phyloP scores from a whole-genome alignment of 2,797 vertebrate species.

The Rhinella marina region DNA sequence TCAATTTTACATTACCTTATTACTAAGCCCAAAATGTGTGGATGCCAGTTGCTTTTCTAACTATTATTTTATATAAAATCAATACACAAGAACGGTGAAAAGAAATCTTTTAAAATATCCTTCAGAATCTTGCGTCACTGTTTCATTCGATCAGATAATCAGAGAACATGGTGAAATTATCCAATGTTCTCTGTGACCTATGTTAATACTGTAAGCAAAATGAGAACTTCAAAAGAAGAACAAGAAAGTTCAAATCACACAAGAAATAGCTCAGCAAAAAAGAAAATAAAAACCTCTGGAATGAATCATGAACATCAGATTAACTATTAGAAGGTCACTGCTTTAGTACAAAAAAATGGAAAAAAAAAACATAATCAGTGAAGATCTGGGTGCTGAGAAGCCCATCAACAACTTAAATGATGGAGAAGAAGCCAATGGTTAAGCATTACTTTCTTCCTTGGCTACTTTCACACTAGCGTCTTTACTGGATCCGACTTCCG shows the following conservation, averaged over 20 bases:
- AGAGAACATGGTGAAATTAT: slow-evolving; percentile 12
- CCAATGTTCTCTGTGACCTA: not conserved
- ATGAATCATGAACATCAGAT: not conserved
- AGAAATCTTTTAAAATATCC: not conserved
- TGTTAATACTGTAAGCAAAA: not conserved
- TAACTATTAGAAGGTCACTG: not conserved
- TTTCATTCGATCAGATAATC: slow-evolving; percentile 5
- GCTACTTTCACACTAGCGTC: no score
- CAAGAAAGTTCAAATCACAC: not conserved
- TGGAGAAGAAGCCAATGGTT: not conserved
- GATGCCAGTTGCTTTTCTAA: not conserved
- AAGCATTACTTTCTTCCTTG: no score
- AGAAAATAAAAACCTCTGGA: not conserved
- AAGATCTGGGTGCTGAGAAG: not conserved
- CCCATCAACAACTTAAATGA: not conserved
- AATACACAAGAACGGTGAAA: not conserved
- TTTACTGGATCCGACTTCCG: no score
- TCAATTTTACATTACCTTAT: not conserved
- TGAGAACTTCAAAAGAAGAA: not conserved
- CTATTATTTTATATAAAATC: not conserved
- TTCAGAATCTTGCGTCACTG: not conserved
- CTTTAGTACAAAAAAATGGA: not conserved
- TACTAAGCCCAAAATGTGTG: not conserved
- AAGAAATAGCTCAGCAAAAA: not conserved
- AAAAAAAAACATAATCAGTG: not conserved